phyloP scores from a whole-genome alignment of 2,113 vertebrate species.

The Silurus glanis region DNA sequence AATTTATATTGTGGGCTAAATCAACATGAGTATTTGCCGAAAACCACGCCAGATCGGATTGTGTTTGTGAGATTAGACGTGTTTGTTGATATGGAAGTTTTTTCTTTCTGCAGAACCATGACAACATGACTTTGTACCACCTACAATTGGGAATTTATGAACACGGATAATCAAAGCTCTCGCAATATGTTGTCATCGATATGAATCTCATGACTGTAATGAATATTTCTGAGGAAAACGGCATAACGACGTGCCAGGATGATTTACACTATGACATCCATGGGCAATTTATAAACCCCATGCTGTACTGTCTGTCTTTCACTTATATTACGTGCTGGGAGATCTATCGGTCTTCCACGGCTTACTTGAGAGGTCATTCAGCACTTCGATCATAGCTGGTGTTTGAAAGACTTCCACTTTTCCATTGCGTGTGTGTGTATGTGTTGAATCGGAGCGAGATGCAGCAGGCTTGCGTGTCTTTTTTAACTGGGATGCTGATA shows the following conservation, averaged over 20 bases:
- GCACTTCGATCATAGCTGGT: constrained; percentile 39
- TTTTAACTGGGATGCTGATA: constrained; percentile 36
- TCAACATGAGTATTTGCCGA: neutral
- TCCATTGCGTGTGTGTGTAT: constrained; percentile 18
- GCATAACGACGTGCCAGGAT: constrained; percentile 7
- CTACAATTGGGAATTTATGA: constrained; percentile 18
- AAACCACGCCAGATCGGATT: constrained; percentile 27
- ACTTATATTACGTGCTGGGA: constrained; percentile 29
- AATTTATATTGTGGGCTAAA: constrained; percentile 23
- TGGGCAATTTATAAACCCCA: constrained; percentile 15
- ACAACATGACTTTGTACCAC: constrained; percentile 7
- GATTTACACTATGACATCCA: constrained; percentile 24
- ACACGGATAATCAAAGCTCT: constrained; percentile 32
- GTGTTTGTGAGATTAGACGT: constrained; percentile 25
- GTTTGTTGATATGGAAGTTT: constrained; percentile 22
- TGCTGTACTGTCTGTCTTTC: constrained; percentile 28
- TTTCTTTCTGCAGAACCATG: constrained; percentile 21
- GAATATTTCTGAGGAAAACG: constrained; percentile 24
- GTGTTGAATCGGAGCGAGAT: constrained; percentile 5
- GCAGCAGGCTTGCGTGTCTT: constrained; percentile 14
- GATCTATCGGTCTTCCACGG: constrained; percentile 35
- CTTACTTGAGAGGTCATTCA: constrained; percentile 41
- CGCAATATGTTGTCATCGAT: constrained; percentile 23
- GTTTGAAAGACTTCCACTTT: constrained; percentile 45
- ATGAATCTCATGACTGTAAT: constrained; percentile 33